Conservation (phyloP, 2,888 invertebrate species). For the Diaprepes abbreviatus region DNA sequence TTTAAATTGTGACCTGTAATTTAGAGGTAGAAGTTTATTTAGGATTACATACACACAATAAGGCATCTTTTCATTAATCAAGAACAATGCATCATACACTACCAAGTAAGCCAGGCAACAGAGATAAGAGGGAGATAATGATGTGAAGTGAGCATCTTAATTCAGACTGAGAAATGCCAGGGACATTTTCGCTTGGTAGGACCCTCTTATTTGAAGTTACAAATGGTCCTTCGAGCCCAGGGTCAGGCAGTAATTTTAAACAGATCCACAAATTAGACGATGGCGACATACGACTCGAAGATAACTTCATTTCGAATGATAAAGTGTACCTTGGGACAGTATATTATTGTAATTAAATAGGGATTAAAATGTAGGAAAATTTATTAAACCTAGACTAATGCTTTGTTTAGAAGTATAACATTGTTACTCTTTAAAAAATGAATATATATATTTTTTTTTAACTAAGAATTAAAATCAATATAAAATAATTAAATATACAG, state of each 20-base stretch:
- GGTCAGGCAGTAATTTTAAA: constrained; percentile 50
- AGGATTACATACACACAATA: not conserved
- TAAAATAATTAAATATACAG: too few relatives aligned
- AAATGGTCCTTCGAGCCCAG: constrained; percentile 47
- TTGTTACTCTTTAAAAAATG: too few relatives aligned
- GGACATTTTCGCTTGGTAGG: constrained; percentile 30
- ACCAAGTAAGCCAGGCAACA: constrained; percentile 21
- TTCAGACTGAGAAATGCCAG: constrained; percentile 50
- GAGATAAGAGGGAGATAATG: constrained; percentile 49
- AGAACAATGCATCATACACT: constrained; percentile 34
- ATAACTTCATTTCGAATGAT: constrained; percentile 48
- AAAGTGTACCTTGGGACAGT: constrained; percentile 27
- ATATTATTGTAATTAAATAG: constrained; percentile 36
- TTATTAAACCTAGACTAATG: not conserved
- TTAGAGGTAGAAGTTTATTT: too few relatives aligned
- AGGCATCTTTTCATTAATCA: constrained; percentile 27
- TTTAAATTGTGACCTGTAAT: too few relatives aligned
- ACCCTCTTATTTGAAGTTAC: constrained; percentile 40
- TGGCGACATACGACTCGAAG: constrained; percentile 37
- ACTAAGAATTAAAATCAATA: too few relatives aligned
- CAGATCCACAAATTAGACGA: constrained; percentile 50
- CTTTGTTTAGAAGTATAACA: too few relatives aligned
- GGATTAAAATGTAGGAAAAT: constrained; percentile 6
- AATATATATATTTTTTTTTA: too few relatives aligned
- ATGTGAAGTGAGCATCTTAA: constrained; percentile 50